Evolutionary conservation across 2,797 vertebrate species (phyloP).

Genomic region (Kryptolebias ocellatus): DNA sequence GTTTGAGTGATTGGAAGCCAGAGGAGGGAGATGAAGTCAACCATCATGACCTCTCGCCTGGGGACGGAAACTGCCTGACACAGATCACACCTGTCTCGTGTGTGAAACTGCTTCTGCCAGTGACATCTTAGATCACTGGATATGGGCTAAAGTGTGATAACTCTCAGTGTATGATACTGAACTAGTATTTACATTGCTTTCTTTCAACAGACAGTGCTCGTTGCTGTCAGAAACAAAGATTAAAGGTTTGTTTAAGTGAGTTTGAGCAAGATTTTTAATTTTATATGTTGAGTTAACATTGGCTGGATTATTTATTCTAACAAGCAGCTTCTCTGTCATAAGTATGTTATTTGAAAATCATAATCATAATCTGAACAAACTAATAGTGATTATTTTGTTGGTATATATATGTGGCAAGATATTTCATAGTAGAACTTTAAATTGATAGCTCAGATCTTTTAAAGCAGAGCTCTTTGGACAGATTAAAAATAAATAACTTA

Average conservation of each 20-base stretch:
- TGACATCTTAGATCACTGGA: constrained; percentile 79
- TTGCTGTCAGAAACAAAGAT: constrained; percentile 45
- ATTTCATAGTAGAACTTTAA: no score
- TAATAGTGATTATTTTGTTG: constrained; percentile 19
- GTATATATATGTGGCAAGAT: no score
- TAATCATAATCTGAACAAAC: constrained; percentile 4
- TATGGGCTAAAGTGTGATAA: constrained; percentile 63
- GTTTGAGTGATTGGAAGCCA: constrained; percentile 83
- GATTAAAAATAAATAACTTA: no score
- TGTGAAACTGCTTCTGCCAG: constrained; percentile 63
- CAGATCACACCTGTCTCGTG: constrained; percentile 74
- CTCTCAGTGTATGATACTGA: constrained; percentile 50
- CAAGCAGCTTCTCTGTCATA: background rate
- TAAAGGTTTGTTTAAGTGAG: background rate
- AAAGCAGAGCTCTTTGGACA: no score
- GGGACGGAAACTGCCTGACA: constrained; percentile 79
- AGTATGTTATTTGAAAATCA: background rate
- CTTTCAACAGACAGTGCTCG: constrained; percentile 38
- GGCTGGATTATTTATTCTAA: constrained; percentile 2
- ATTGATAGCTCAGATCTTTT: no score
- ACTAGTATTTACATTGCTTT: constrained; percentile 35
- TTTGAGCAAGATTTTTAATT: background rate
- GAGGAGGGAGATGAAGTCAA: constrained; percentile 81
- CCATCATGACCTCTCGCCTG: constrained; percentile 78
- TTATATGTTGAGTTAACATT: background rate